phyloP scores from a whole-genome alignment of 2,113 vertebrate genomes.

The Quiscalus mexicanus region DNA sequence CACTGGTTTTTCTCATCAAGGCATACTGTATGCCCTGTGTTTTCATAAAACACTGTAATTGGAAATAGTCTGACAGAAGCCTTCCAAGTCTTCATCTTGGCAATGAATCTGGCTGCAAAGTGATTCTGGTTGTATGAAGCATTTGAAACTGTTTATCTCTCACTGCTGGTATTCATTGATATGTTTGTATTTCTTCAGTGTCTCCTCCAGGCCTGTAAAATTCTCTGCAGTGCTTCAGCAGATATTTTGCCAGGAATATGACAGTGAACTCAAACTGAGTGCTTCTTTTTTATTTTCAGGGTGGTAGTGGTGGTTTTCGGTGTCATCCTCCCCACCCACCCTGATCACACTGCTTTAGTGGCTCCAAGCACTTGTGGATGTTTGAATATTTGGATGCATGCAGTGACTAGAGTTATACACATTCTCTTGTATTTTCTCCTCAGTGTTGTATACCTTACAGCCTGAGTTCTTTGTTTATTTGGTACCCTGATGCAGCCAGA shows the following conservation, averaged over 20 bases:
- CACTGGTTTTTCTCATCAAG: conserved; percentile 46
- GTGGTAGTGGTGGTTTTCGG: not conserved
- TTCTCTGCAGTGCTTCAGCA: not conserved
- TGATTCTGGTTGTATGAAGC: conserved; percentile 38
- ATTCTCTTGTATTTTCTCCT: not conserved
- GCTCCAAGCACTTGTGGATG: not conserved
- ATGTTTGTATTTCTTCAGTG: conserved; percentile 70
- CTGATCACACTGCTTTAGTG: not conserved
- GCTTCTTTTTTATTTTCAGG: not conserved
- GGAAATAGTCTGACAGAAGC: conserved; percentile 43
- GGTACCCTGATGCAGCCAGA: not conserved
- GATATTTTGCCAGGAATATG: conserved; percentile 21
- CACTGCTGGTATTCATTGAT: conserved; percentile 55
- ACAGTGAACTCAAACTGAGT: not conserved
- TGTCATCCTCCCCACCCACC: not conserved
- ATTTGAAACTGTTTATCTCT: conserved; percentile 75
- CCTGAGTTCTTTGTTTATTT: not conserved
- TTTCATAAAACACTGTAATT: conserved; percentile 57
- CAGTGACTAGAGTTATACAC: not conserved
- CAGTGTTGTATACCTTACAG: not conserved
- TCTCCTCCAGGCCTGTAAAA: conserved; percentile 68
- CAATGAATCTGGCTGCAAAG: conserved; percentile 60
- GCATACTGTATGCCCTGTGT: not conserved
- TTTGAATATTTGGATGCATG: not conserved
- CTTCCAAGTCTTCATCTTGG: conserved; percentile 61